Evolutionary conservation across 2,888 invertebrate species (phyloP).

Genomic region (Latrodectus elegans): DNA sequence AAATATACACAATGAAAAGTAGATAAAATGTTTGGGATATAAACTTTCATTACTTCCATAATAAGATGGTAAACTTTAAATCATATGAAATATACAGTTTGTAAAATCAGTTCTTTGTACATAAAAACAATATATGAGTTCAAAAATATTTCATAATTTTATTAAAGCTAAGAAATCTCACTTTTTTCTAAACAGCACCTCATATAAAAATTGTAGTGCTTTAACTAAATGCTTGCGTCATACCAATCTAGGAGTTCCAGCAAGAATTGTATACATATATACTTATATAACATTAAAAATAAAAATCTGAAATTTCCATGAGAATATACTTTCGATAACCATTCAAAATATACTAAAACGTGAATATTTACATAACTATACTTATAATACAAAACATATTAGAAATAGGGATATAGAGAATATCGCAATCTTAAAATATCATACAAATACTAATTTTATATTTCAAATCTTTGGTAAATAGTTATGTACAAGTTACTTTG

Average conservation of each 20-base stretch:
- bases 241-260: background rate
- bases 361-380: slow-evolving; percentile 48
- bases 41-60: background rate
- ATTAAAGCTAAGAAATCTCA: slow-evolving; percentile 7
- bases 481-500: slow-evolving; percentile 47
- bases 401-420: slow-evolving; percentile 26
- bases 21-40: slow-evolving; percentile 4
- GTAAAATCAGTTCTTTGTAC: background rate
- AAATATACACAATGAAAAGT: too few relatives aligned
- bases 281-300: slow-evolving; percentile 19
- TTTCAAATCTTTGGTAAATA: slow-evolving; percentile 53
- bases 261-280: background rate
- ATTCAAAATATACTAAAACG: slow-evolving; percentile 28
- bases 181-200: background rate
- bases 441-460: slow-evolving; percentile 30
- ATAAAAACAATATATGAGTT: background rate
- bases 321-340: slow-evolving; percentile 16
- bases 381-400: slow-evolving; percentile 43
- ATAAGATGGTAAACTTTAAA: too few relatives aligned
- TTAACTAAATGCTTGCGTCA: background rate
- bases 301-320: slow-evolving; percentile 21
- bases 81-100: background rate
- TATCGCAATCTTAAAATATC: slow-evolving; percentile 48
- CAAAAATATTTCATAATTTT: slow-evolving; percentile 7
- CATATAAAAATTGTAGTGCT: background rate